A percentile compares a stretch with the other conserved stretches of the same genome.
phyloP scores from a whole-genome alignment of 1,140 invertebrate genomes.

The Cotesia chilonis region DNA sequence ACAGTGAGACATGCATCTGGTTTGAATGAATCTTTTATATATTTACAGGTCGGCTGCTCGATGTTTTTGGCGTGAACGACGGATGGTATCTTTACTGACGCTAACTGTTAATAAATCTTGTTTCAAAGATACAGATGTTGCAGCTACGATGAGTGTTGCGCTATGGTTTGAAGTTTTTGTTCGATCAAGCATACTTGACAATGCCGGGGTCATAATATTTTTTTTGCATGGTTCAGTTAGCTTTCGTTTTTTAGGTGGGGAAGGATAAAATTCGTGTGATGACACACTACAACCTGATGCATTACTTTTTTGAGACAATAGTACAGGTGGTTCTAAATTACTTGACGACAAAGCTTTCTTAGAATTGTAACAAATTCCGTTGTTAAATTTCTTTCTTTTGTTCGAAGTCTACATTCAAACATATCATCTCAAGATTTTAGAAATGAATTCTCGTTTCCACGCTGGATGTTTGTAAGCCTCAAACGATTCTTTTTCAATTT shows the following conservation, averaged over 20 bases:
- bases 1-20: conserved; percentile 32
- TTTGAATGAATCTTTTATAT: conserved; percentile 31
- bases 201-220: conserved; percentile 21
- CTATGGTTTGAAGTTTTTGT: conserved; percentile 34
- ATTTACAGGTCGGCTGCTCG: conserved; percentile 17
- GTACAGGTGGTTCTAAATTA: conserved; percentile 13
- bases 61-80: conserved; percentile 32
- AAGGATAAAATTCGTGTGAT: conserved; percentile 30
- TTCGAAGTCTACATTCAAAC: conserved; percentile 30
- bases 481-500: conserved; percentile 34
- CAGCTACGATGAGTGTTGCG: conserved; percentile 34
- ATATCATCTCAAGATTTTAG: conserved; percentile 21
- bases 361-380: conserved; percentile 24
- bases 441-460: conserved; percentile 30
- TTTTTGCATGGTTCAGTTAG: conserved; percentile 23
- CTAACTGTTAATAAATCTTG: conserved; percentile 27
- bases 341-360: neutral
- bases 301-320: conserved; percentile 33
- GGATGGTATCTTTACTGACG: conserved; percentile 28
- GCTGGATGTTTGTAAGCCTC: conserved; percentile 28
- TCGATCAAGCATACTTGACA: conserved; percentile 33
- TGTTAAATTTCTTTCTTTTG: conserved; percentile 24
- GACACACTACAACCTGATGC: conserved; percentile 29
- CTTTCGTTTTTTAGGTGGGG: conserved; percentile 27
- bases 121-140: conserved; percentile 29